Evolutionary conservation across 1,140 invertebrate species (phyloP).

Genomic region (Drosophila sulfurigaster): DNA sequence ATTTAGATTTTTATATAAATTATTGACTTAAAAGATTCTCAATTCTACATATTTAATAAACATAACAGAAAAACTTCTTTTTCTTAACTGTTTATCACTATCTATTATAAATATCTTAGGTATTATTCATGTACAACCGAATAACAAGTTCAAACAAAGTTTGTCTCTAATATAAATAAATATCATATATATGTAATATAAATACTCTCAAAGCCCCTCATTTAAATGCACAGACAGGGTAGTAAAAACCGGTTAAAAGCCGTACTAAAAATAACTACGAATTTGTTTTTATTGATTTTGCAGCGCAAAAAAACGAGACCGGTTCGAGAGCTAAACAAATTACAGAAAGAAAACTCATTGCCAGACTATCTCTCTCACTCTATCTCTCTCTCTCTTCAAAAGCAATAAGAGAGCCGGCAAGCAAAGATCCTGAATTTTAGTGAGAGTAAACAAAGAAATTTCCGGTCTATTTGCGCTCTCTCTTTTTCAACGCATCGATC

Average conservation of each 20-base stretch:
- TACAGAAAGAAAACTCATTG: neutral
- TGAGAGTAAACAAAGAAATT: neutral
- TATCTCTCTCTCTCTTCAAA: neutral
- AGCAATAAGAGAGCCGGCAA: neutral
- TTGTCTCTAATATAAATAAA: no score
- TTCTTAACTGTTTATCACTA: no score
- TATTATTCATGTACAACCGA: no score
- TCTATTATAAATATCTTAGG: no score
- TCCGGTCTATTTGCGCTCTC: conserved; percentile 12
- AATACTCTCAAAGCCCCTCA: neutral
- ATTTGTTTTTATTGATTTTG: conserved; percentile 19
- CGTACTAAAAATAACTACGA: conserved; percentile 58
- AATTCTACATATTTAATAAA: no score
- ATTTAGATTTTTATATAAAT: no score
- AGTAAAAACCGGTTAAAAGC: conserved; percentile 68
- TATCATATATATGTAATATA: neutral
- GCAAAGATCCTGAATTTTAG: neutral
- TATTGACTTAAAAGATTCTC: no score
- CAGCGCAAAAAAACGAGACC: conserved; percentile 34
- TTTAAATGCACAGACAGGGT: neutral
- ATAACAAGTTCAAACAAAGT: no score
- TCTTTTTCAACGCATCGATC: conserved; percentile 1
- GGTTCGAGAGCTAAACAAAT: conserved; percentile 22
- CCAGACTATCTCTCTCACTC: neutral
- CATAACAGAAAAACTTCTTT: no score